A percentile compares a stretch with the other conserved stretches of the same genome.
Conservation (phyloP, 1,140 invertebrate genomes). For the Drosophila suzukii region DNA sequence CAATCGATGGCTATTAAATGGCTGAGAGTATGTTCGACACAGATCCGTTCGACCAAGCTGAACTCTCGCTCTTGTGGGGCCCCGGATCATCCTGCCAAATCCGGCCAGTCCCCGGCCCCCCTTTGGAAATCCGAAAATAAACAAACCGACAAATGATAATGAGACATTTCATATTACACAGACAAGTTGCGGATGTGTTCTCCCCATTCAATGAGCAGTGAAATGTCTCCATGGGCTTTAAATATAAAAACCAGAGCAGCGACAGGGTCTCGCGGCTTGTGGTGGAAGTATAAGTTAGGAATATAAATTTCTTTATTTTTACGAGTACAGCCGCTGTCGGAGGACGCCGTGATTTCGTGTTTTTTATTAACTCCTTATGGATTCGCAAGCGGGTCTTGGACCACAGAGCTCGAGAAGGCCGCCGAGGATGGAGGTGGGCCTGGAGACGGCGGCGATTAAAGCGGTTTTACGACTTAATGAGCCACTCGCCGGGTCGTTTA, state of each 20-base stretch:
- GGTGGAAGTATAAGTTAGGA: constrained; percentile 59
- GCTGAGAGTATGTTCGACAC: constrained; percentile 64
- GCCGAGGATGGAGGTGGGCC: constrained; percentile 5
- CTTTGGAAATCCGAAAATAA: constrained; percentile 29
- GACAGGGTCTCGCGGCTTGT: constrained; percentile 12
- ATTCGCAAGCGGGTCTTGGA: constrained; percentile 62
- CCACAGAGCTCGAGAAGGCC: constrained; percentile 1
- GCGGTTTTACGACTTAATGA: constrained; percentile 80
- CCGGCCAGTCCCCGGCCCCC: not conserved
- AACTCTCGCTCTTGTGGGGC: constrained; percentile 27
- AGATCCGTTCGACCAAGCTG: not conserved
- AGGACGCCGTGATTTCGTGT: constrained; percentile 72
- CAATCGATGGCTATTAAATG: constrained; percentile 77
- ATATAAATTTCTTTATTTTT: constrained; percentile 79
- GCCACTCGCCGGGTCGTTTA: constrained; percentile 69
- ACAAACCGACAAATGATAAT: constrained; percentile 76
- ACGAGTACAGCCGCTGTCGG: constrained; percentile 50
- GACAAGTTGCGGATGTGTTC: constrained; percentile 31
- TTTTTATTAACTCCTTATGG: constrained; percentile 83
- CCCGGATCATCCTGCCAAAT: constrained; percentile 25
- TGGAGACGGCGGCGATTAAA: constrained; percentile 68
- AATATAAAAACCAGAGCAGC: constrained; percentile 60
- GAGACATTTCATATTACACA: constrained; percentile 67
- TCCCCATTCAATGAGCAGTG: constrained; percentile 50
- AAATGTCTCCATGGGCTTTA: constrained; percentile 54